These are phyloP conservation scores for Grallaria varia DNA, from an alignment of 2,113 vertebrate genomes.

Conservation along the genomic window DNA sequence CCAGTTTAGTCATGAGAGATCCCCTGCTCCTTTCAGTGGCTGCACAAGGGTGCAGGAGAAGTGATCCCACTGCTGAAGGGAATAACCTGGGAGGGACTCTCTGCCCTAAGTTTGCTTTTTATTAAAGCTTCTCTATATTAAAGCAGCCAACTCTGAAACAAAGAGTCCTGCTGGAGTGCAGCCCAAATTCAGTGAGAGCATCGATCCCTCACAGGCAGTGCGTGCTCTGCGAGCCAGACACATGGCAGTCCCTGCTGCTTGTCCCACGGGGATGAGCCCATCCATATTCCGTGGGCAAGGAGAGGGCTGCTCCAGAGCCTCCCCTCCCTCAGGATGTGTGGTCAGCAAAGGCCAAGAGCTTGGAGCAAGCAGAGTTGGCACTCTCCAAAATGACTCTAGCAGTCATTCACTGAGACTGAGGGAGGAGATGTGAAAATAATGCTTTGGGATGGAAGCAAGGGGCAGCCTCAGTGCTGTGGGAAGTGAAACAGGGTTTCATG, in stretches of 20 bases:
- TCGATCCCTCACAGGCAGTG: rapidly evolving
- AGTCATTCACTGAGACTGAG: background rate
- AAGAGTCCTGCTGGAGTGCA: background rate
- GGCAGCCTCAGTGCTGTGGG: background rate
- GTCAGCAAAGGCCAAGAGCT: background rate
- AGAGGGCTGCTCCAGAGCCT: background rate
- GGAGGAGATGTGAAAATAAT: background rate
- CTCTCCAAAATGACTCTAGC: background rate
- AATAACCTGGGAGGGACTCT: background rate
- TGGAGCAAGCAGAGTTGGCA: background rate
- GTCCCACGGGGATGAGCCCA: background rate
- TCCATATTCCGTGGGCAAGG: background rate
- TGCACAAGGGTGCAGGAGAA: rapidly evolving
- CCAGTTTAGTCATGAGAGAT: background rate
- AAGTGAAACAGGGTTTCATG: background rate
- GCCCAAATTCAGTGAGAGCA: background rate
- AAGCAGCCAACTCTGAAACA: background rate
- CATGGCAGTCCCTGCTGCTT: rapidly evolving
- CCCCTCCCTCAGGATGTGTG: rapidly evolving
- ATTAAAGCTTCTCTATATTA: background rate
- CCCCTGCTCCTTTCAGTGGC: background rate
- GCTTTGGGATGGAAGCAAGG: background rate
- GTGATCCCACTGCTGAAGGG: rapidly evolving
- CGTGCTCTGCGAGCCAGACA: background rate
- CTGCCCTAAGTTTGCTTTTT: background rate